Evolutionary conservation across 1,140 invertebrate species (phyloP).

Genomic region (Pseudomyrmex concolor): DNA sequence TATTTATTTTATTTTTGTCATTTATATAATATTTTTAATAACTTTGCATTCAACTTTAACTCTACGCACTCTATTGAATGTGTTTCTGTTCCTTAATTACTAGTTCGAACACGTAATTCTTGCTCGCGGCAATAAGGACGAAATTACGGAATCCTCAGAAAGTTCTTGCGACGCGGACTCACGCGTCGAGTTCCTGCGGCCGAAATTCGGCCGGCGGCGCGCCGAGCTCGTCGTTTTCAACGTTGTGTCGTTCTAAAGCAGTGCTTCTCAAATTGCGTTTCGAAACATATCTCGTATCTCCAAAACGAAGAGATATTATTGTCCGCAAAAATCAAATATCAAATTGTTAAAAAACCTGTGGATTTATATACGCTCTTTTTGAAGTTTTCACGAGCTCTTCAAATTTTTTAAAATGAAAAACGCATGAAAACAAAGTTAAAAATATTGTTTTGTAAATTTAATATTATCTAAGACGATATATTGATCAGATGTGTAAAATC

Average conservation of each 20-base stretch:
- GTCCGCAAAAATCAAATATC: background rate
- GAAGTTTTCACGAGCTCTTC: background rate
- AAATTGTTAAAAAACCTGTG: too few relatives aligned
- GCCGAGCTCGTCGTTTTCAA: constrained; percentile 9
- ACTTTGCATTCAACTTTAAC: too few relatives aligned
- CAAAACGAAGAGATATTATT: background rate
- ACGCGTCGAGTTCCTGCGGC: constrained; percentile 23
- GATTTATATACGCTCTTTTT: background rate
- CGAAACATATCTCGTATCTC: background rate
- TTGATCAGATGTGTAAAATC: background rate
- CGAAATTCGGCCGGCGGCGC: constrained; percentile 25
- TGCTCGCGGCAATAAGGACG: constrained; percentile 33
- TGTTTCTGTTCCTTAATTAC: constrained; percentile 51
- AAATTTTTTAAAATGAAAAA: too few relatives aligned
- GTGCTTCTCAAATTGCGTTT: background rate
- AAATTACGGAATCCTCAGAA: constrained; percentile 28
- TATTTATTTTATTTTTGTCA: constrained; percentile 16
- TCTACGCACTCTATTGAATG: background rate
- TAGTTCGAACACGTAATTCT: constrained; percentile 29
- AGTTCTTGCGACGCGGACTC: constrained; percentile 22
- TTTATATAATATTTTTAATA: background rate
- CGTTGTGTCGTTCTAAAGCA: background rate
- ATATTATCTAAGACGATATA: too few relatives aligned
- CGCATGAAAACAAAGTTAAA: too few relatives aligned
- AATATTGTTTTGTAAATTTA: too few relatives aligned